Evolutionary conservation across 2,113 vertebrate species (phyloP).

Genomic region (Donacobius atricapilla): DNA sequence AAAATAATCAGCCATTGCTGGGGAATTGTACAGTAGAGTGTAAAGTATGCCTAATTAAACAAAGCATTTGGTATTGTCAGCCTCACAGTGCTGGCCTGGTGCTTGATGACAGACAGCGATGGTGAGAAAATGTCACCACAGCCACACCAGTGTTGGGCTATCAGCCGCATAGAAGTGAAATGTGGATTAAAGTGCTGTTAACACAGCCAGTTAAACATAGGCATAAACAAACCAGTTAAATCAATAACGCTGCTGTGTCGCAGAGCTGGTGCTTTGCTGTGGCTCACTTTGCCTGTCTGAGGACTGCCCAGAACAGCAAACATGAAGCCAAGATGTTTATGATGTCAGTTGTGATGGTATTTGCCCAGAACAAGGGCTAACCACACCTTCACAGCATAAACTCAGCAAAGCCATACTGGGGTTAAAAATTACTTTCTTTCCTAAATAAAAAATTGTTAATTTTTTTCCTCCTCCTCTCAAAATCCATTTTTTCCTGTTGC

Average conservation of each 20-base stretch:
- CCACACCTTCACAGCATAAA: not conserved
- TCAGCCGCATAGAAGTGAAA: conserved; percentile 62
- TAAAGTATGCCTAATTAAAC: conserved; percentile 42
- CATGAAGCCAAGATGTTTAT: not conserved
- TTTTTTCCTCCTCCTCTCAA: not conserved
- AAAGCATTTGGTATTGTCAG: conserved; percentile 4
- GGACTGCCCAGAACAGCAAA: not conserved
- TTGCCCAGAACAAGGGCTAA: not conserved
- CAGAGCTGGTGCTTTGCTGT: conserved; percentile 9
- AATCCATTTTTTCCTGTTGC: not conserved
- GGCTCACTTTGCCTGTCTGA: not conserved
- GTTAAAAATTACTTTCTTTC: not conserved
- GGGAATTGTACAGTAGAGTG: not conserved
- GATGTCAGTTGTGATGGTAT: not conserved
- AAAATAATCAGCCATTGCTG: not conserved
- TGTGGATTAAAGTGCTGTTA: conserved; percentile 74
- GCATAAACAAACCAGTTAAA: conserved; percentile 72
- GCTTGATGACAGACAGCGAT: not conserved
- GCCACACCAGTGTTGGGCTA: conserved; percentile 32
- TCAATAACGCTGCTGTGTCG: conserved; percentile 60
- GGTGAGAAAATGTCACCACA: conserved; percentile 55
- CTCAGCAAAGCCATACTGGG: not conserved
- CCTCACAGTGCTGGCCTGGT: conserved; percentile 8
- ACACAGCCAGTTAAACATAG: conserved; percentile 73
- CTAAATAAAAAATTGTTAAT: not conserved